Conservation (phyloP, 2,113 vertebrate genomes). For the Callaeas wilsoni region DNA sequence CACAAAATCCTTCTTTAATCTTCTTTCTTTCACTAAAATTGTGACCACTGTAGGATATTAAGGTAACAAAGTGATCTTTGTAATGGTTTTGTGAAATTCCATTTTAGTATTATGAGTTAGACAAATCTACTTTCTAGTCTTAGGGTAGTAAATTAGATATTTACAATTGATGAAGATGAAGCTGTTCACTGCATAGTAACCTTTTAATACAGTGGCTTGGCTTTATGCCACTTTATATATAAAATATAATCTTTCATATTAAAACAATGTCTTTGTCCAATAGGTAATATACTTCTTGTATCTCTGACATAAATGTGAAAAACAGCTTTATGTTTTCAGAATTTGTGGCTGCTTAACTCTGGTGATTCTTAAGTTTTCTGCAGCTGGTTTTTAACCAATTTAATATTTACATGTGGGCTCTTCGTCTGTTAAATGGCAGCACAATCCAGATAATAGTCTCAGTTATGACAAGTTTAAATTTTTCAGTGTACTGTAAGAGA, state of each 20-base stretch:
- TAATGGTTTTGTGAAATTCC: conserved; percentile 16
- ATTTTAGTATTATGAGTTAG: not conserved
- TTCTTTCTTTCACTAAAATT: conserved; percentile 32
- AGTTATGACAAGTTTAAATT: not conserved
- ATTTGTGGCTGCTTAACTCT: not conserved
- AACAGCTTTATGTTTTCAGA: not conserved
- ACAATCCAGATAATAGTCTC: not conserved
- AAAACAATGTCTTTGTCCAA: not conserved
- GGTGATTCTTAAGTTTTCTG: not conserved
- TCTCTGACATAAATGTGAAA: not conserved
- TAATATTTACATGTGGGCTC: not conserved
- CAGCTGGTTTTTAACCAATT: not conserved
- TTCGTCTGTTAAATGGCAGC: not conserved
- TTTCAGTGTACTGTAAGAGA: not conserved
- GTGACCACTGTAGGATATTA: conserved; percentile 12
- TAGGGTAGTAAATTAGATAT: not conserved
- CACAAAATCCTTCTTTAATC: conserved; percentile 57
- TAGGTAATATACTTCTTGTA: not conserved
- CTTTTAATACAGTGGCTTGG: not conserved
- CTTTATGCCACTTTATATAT: not conserved
- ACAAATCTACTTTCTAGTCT: not conserved
- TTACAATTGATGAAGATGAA: not conserved
- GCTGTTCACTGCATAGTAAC: not conserved
- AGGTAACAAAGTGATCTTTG: not conserved
- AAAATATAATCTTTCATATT: not conserved